Percentiles rank a stretch among this genome's conserved stretches.
Conservation (phyloP, 2,113 vertebrate genomes). For the Scolopax mira region DNA sequence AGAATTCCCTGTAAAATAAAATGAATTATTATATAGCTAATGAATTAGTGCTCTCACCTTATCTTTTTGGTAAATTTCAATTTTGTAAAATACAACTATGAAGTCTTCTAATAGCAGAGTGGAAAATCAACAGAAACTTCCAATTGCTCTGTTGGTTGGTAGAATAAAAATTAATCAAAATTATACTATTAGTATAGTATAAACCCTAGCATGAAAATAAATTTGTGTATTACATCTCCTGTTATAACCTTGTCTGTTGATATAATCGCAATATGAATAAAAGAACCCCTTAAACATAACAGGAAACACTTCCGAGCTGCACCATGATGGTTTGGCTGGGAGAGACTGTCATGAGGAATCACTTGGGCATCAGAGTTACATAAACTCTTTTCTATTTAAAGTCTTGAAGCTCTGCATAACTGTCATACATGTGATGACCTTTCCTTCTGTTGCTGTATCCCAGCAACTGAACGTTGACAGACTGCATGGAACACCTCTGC, state of each 20-base stretch:
- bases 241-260: neutral
- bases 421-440: neutral
- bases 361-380: neutral
- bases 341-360: neutral
- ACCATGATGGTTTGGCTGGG: neutral
- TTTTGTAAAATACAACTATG: neutral
- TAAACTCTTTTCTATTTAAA: conserved; percentile 24
- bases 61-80: neutral
- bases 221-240: neutral
- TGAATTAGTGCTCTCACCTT: neutral
- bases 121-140: neutral
- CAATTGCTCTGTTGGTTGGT: neutral
- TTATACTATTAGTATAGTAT: neutral
- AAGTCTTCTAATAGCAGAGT: neutral
- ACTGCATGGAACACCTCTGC: neutral
- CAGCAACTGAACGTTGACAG: neutral
- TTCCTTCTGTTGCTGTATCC: neutral
- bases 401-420: neutral
- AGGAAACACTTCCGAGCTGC: neutral
- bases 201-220: neutral
- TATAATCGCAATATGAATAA: neutral
- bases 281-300: neutral
- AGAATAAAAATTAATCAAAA: neutral
- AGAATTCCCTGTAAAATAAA: neutral
- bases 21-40: neutral